These are phyloP conservation scores for Valencia hispanica DNA, from an alignment of 2,797 vertebrate genomes.

Conservation along the genomic window DNA sequence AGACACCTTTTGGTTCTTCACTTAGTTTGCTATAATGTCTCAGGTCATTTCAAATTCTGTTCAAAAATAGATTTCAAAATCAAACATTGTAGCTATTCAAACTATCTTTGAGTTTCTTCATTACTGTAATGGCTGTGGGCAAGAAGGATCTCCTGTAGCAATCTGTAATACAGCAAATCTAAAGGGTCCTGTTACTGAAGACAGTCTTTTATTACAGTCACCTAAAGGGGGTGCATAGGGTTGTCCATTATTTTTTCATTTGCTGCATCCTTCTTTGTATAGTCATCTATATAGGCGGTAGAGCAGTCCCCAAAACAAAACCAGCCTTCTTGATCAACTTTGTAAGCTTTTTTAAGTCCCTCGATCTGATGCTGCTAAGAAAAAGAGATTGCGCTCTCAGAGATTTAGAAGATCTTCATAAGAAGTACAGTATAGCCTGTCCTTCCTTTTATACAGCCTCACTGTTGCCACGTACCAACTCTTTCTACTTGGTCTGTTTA, in stretches of 20 bases:
- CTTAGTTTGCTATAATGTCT: too few relatives aligned
- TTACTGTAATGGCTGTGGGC: neutral
- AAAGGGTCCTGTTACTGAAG: neutral
- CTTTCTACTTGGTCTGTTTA: neutral
- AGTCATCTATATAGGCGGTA: neutral
- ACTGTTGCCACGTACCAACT: neutral
- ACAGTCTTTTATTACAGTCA: neutral
- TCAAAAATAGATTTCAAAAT: neutral
- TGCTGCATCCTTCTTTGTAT: neutral
- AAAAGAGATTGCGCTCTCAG: neutral
- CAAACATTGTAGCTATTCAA: neutral
- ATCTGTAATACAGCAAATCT: too few relatives aligned
- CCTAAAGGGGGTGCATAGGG: neutral
- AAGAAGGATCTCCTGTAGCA: neutral
- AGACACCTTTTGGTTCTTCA: too few relatives aligned
- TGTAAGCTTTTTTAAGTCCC: neutral
- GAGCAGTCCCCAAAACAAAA: neutral
- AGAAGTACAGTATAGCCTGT: neutral
- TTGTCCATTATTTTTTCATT: neutral
- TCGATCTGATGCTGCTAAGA: neutral
- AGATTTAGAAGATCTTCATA: neutral
- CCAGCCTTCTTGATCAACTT: neutral
- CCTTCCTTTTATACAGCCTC: neutral
- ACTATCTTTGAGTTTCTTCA: neutral
- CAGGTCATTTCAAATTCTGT: too few relatives aligned